A percentile compares a stretch with the other conserved stretches of the same genome.
Evolutionary conservation across 1,140 invertebrate species (phyloP).

Genomic region (Antheraea mylitta): DNA sequence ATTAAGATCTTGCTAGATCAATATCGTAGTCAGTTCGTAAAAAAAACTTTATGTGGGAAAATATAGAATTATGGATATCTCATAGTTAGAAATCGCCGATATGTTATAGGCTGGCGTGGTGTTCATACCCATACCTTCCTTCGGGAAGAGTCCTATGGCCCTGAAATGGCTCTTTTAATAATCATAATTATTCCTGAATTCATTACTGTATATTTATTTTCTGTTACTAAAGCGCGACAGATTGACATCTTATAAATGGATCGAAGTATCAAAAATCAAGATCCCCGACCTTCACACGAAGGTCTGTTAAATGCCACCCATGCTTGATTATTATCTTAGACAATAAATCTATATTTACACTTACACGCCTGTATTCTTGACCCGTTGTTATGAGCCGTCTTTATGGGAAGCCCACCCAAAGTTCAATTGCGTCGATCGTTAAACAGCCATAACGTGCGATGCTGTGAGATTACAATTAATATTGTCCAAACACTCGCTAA

Average conservation of each 20-base stretch:
- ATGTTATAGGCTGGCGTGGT: no score
- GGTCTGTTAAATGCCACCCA: conserved; percentile 8
- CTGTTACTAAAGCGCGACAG: not conserved
- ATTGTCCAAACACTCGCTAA: conserved; percentile 23
- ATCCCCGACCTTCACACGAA: not conserved
- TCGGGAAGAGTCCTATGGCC: no score
- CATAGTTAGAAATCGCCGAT: no score
- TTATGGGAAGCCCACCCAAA: conserved; percentile 49
- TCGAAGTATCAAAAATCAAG: not conserved
- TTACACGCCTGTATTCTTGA: conserved; percentile 21
- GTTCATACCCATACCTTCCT: no score
- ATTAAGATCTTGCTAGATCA: no score
- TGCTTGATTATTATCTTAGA: conserved; percentile 1
- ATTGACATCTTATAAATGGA: not conserved
- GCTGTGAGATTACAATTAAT: conserved; percentile 26
- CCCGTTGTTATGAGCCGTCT: conserved; percentile 20
- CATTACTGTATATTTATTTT: no score
- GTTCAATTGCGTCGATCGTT: conserved; percentile 46
- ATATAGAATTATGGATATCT: no score
- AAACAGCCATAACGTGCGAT: conserved; percentile 40
- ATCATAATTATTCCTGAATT: no score
- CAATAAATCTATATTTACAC: conserved; percentile 33
- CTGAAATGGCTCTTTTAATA: no score
- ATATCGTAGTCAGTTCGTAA: no score
- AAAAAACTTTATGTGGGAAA: no score